Evolutionary conservation across 2,888 invertebrate genomes (phyloP), one percentile per base, ranked within the genome.

Genomic region (Orthosia cruda): DNA sequence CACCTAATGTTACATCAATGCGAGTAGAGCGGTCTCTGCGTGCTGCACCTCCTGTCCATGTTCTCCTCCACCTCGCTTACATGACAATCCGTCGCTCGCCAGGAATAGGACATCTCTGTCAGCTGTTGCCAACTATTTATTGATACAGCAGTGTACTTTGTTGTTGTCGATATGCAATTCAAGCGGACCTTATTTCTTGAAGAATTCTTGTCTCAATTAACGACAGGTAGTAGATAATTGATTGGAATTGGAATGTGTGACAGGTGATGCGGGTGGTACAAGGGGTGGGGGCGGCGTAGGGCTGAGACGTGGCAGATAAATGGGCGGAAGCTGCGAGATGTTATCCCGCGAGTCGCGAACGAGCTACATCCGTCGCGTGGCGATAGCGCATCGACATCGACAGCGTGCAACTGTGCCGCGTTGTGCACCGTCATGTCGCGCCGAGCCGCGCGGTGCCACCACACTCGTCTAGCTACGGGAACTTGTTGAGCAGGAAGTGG

Each of bases 241-340:
- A 26, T 20, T 32, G n/a, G 1, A 20, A 70, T 16, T 32, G 5
- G 12, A 26, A 45, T 20, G n/a, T 11, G 13, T 54, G 32, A 47
- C 18, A 54, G 32, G 47, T 50, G 63, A 16, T 77, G 13, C n/a
- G 16, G 49, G 49, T 55, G 75, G 57, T 58, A 65, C 61, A 26
- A 68, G 66, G 62, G 59, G 59, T 54, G 57, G 61, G 65, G 49
- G 54, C 47, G 50, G 50, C n/a, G 68, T 23, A 71, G 59, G 61
- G 73, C 77, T 71, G 77, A 80, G 81, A 84, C 83, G 76, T 86
- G 90, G 85, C 91, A 90, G 89, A 90, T 91, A 90, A 91, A 91
- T 92, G 89, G 89, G 85, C 91, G 92, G 93, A 93, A 91, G 89
- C 89, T 81, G 81, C 84, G 78, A 87, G 90, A 89, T 88, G 86